phyloP scores from a whole-genome alignment of 2,797 vertebrate species.

The Leptatherina wallacei region DNA sequence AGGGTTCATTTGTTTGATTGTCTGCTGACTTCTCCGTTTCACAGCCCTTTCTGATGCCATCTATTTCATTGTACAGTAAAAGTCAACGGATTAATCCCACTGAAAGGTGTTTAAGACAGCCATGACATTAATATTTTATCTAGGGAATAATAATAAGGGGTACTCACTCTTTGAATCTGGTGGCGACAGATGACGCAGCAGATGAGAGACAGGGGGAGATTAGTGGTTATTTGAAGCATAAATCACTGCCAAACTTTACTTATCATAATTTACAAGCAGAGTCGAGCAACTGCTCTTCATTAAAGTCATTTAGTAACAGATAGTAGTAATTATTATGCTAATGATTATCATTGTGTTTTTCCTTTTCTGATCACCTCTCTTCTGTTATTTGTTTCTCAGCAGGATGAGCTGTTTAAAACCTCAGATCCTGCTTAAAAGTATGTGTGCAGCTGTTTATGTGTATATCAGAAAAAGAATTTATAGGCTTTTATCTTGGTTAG shows the following conservation, averaged over 20 bases:
- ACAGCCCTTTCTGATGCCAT: conserved; percentile 29
- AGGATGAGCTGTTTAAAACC: conserved; percentile 39
- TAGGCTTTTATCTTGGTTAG: conserved; percentile 64
- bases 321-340: conserved; percentile 47
- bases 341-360: conserved; percentile 40
- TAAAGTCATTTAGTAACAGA: conserved; percentile 57
- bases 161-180: conserved; percentile 99
- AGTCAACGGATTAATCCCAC: conserved; percentile 60
- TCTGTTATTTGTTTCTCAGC: conserved; percentile 45
- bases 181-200: conserved; percentile 46
- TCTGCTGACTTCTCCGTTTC: conserved; percentile 44
- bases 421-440: conserved; percentile 38
- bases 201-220: conserved; percentile 49
- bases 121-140: conserved; percentile 52
- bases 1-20: conserved; percentile 61
- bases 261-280: conserved; percentile 48
- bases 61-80: conserved; percentile 43
- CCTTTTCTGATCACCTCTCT: conserved; percentile 26
- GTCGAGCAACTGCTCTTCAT: conserved; percentile 60
- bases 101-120: conserved; percentile 46
- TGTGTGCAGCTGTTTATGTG: conserved; percentile 22
- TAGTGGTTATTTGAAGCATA: conserved; percentile 52
- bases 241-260: conserved; percentile 51
- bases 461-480: conserved; percentile 59
- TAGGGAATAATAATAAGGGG: conserved; percentile 34